phyloP scores from a whole-genome alignment of 2,888 invertebrate genomes.

The Epicampocera succincta region DNA sequence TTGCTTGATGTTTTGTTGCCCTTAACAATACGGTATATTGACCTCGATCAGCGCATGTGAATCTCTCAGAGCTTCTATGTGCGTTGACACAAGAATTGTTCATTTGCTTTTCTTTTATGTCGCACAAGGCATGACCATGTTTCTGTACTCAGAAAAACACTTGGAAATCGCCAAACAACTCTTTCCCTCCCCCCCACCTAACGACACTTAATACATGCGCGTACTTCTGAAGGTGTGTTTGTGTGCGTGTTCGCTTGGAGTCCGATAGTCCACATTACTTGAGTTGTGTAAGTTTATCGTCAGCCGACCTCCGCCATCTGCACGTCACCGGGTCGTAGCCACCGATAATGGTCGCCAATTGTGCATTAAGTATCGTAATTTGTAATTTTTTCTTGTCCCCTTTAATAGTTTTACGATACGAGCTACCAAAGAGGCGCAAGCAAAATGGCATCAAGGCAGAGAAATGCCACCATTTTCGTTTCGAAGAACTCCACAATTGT shows the following conservation, averaged over 20 bases:
- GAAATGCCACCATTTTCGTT: background rate
- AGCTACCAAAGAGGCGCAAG: background rate
- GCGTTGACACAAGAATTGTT: too few species aligned
- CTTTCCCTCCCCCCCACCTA: too few species aligned
- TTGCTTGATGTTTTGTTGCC: background rate
- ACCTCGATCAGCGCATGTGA: constrained; percentile 61
- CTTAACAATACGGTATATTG: constrained; percentile 40
- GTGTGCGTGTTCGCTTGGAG: background rate
- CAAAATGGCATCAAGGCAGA: background rate
- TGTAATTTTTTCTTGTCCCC: constrained; percentile 54
- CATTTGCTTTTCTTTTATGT: background rate
- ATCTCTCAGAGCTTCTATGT: constrained; percentile 5
- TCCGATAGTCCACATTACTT: constrained; percentile 42
- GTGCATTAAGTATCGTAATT: constrained; percentile 65
- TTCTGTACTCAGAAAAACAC: too few species aligned
- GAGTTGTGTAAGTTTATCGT: constrained; percentile 35
- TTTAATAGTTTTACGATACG: constrained; percentile 27
- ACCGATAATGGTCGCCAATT: constrained; percentile 48
- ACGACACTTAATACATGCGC: background rate
- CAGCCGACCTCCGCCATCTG: constrained; percentile 20
- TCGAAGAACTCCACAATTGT: too few species aligned
- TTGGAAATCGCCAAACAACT: too few species aligned
- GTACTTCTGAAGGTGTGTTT: background rate
- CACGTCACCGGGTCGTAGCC: constrained; percentile 24
- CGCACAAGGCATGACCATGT: constrained; percentile 26